A percentile compares a stretch with the other conserved stretches of the same genome.
These are phyloP conservation scores for Alethe castanea DNA, from an alignment of 2,113 vertebrate genomes.

Conservation along the genomic window DNA sequence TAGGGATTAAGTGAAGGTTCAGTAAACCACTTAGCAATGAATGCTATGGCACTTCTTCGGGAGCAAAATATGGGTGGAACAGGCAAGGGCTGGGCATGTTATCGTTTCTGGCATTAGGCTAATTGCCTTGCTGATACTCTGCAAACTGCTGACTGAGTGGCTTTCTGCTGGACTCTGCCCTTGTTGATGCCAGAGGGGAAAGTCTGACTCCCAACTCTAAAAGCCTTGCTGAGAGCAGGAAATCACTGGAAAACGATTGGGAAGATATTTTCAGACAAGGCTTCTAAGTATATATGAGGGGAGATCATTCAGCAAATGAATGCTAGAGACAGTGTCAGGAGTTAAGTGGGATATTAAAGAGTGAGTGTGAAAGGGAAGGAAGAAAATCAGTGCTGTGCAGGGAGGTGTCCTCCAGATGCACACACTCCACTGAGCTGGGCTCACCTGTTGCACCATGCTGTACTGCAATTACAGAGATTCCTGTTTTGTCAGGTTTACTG, in stretches of 20 bases:
- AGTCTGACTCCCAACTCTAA: not conserved
- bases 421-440: not conserved
- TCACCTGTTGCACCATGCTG: not conserved
- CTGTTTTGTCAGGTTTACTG: not conserved
- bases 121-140: conserved; percentile 23
- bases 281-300: not conserved
- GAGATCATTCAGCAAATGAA: not conserved
- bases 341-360: not conserved
- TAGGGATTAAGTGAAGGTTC: not conserved
- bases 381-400: not conserved
- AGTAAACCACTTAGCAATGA: not conserved
- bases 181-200: conserved; percentile 37
- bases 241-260: not conserved
- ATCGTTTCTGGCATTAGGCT: not conserved
- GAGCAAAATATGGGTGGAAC: not conserved
- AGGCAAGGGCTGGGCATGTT: not conserved
- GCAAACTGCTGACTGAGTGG: conserved; percentile 2
- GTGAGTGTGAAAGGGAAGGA: accelerated
- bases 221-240: not conserved
- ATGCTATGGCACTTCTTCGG: not conserved
- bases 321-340: not conserved
- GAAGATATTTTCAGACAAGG: not conserved
- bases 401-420: not conserved
- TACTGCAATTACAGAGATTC: not conserved
- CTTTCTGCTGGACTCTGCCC: conserved; percentile 40